Percentiles rank a stretch among this genome's conserved stretches.
phyloP scores from a whole-genome alignment of 2,113 vertebrate genomes.

The Muntiacus reevesi region DNA sequence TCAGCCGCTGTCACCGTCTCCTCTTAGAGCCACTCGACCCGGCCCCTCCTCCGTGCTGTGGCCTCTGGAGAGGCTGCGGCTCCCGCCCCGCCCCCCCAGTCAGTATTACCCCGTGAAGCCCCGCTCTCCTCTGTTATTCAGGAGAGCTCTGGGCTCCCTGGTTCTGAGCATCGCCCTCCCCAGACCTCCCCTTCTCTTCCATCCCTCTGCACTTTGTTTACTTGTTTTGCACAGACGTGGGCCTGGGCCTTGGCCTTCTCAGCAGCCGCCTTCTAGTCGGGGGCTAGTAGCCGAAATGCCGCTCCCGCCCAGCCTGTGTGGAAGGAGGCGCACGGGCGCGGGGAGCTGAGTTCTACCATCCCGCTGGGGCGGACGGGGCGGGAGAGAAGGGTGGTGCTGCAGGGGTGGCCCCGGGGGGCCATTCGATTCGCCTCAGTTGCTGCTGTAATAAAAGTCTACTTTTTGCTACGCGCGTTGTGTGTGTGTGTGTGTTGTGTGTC shows the following conservation, averaged over 20 bases:
- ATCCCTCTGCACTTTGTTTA: slow-evolving; percentile 80
- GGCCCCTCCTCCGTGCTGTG: slow-evolving; percentile 54
- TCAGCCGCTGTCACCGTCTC: slow-evolving; percentile 94
- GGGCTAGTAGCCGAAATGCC: slow-evolving; percentile 31
- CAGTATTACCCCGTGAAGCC: slow-evolving; percentile 76
- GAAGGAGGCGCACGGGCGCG: slow-evolving; percentile 35
- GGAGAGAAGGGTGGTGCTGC: slow-evolving; percentile 74
- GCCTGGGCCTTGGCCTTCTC: slow-evolving; percentile 70
- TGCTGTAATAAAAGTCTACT: slow-evolving; percentile 79
- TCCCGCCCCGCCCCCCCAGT: slow-evolving; percentile 53
- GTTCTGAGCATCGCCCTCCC: slow-evolving; percentile 27
- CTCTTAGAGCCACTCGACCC: slow-evolving; percentile 84
- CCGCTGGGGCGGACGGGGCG: slow-evolving; percentile 53
- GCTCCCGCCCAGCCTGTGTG: slow-evolving; percentile 61
- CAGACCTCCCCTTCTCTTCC: background rate
- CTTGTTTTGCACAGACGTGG: slow-evolving; percentile 74
- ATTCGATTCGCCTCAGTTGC: slow-evolving; percentile 71
- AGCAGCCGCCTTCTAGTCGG: slow-evolving; percentile 56
- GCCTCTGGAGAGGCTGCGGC: background rate
- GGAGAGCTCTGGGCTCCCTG: slow-evolving; percentile 34
- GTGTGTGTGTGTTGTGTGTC: background rate
- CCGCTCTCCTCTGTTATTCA: slow-evolving; percentile 37
- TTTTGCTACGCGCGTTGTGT: slow-evolving; percentile 62
- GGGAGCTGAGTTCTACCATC: slow-evolving; percentile 62
- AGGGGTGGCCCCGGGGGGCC: slow-evolving; percentile 63